Conservation (phyloP, 2,888 invertebrate genomes). For the Synanthedon formicaeformis region DNA sequence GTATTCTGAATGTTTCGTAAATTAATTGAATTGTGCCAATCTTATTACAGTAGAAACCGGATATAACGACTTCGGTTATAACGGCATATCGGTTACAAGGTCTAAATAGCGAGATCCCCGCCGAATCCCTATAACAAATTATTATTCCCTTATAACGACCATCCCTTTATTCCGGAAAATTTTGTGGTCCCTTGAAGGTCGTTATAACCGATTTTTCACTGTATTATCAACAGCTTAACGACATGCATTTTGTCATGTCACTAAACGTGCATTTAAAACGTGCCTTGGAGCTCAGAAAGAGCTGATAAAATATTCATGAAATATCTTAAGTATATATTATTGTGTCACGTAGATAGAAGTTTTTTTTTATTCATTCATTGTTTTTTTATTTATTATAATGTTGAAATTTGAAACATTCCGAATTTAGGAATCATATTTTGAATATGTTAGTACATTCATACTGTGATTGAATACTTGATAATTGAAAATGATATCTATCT, state of each 20-base stretch:
- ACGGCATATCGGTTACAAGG: no score
- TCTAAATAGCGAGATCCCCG: no score
- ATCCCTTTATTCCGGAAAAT: no score
- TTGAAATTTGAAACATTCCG: not conserved
- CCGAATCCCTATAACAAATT: no score
- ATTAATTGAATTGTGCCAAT: no score
- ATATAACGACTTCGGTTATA: no score
- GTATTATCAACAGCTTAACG: no score
- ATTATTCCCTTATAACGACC: no score
- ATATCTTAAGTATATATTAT: not conserved
- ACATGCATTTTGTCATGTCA: not conserved
- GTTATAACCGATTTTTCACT: no score
- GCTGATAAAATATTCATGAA: not conserved
- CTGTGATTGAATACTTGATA: conserved; percentile 53
- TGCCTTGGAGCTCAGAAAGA: conserved; percentile 3
- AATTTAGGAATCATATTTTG: not conserved
- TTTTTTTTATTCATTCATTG: conserved; percentile 19
- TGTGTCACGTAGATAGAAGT: not conserved
- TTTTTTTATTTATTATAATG: conserved; percentile 29
- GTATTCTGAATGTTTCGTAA: no score
- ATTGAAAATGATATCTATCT: conserved; percentile 15
- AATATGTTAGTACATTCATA: conserved; percentile 34
- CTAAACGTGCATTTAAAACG: conserved; percentile 2
- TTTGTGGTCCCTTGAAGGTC: no score
- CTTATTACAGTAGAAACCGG: no score